Base-by-base conservation (phyloP, 2,888 invertebrate species). In the Eilema caniola region DNA sequence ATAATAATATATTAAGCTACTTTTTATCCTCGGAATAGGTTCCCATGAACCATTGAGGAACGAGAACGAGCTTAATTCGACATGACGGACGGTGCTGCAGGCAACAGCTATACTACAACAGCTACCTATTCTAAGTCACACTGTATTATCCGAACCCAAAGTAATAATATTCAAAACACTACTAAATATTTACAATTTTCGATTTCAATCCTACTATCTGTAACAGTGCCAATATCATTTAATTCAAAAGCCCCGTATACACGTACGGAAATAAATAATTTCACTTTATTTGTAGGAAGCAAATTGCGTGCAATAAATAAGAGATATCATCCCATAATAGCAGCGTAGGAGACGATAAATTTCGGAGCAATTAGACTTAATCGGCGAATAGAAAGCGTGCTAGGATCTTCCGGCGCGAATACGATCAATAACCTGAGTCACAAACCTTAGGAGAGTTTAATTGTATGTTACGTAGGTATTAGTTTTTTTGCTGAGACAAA, bases 331-430 rank as follows among this genome's bases (percentile, higher is more conserved):
- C 86, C 88, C 88, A 86, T 88, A 87, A 85, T 84, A 81, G 86
- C 86, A 86, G 84, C 84, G 85, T 85, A 87, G 86, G 84, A 85
- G 86, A 88, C 88, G 86, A 93, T 93, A 93, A 93, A 93, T 94
- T 93, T 90, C 81, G 85, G 86, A 87, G 91, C 93, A 93, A 93
- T 93, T 92, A 91, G 90, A 93, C 90, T 91, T 92, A 92, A 93
- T 92, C 90, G 93, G 87, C 84, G 89, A 90, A 90, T 89, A 91
- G 90, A 89, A 92, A 90, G 87, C 90, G 87, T 84, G 86, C 89
- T 86, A 85, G 86, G 86, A 92, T 92, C 92, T 93, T 92, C 89
- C 86, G 84, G 79, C 74, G 84, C 83, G 86, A 72, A 85, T 78
- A 85, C 92, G 91, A 91, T 93, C 91, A 86, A 93, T 91, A 89